Evolutionary conservation across 2,113 vertebrate genomes (phyloP).

Genomic region (Lepus americanus): DNA sequence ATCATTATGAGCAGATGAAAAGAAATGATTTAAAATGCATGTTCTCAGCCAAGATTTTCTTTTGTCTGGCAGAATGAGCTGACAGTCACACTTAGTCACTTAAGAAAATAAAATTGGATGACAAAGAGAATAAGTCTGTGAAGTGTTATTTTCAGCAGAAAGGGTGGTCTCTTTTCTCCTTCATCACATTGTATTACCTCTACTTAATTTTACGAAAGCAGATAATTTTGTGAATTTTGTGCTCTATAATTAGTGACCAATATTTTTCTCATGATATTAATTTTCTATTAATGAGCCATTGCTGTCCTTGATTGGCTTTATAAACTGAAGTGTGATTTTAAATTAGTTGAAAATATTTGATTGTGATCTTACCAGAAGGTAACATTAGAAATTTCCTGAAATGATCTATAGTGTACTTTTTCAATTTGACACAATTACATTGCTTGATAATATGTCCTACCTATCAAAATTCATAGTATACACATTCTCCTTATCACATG

Average conservation of each 20-base stretch:
- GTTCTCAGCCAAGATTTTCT: background rate
- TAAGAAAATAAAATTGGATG: background rate
- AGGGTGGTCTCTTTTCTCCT: background rate
- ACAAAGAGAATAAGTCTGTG: background rate
- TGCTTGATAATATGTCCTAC: background rate
- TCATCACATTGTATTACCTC: constrained; percentile 34
- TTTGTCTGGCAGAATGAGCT: background rate
- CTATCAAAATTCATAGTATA: background rate
- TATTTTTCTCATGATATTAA: constrained; percentile 44
- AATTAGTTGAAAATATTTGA: constrained; percentile 43
- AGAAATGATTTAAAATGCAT: background rate
- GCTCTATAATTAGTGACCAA: constrained; percentile 30
- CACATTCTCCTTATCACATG: background rate
- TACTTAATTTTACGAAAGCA: constrained; percentile 51
- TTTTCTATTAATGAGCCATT: constrained; percentile 51
- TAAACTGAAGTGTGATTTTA: constrained; percentile 40
- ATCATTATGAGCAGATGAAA: background rate
- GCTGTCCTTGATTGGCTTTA: constrained; percentile 17
- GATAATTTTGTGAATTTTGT: constrained; percentile 25
- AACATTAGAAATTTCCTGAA: background rate
- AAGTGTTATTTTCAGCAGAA: constrained; percentile 12
- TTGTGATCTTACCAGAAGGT: background rate
- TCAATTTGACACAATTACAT: background rate
- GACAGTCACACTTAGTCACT: background rate
- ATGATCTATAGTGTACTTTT: background rate